A percentile compares a stretch with the other conserved stretches of the same genome.
These are phyloP conservation scores for Megaceryle maxima DNA, from an alignment of 2,113 vertebrate genomes.

Conservation along the genomic window DNA sequence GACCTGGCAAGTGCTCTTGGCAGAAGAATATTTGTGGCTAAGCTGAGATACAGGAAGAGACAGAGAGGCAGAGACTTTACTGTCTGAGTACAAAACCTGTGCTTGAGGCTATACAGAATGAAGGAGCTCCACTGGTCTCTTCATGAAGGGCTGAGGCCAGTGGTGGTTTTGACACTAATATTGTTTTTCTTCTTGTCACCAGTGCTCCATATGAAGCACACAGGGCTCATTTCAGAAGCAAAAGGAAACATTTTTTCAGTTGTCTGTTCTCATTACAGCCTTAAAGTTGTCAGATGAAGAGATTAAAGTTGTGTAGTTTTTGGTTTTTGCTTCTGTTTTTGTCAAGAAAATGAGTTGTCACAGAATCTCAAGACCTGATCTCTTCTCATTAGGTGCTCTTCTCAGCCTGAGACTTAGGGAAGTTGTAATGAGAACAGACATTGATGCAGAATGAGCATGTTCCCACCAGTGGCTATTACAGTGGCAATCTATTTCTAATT, in stretches of 20 bases:
- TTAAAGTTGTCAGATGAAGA: not conserved
- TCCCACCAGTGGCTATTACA: not conserved
- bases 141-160: not conserved
- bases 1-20: not conserved
- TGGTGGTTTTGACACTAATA: not conserved
- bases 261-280: slow-evolving; percentile 37
- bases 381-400: slow-evolving; percentile 2
- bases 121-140: not conserved
- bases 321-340: slow-evolving; percentile 2
- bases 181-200: not conserved
- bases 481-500: not conserved
- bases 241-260: not conserved
- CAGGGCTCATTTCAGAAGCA: not conserved
- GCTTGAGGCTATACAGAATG: not conserved
- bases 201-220: not conserved
- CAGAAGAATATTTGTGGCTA: not conserved
- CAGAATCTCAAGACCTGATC: slow-evolving; percentile 3
- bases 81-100: not conserved
- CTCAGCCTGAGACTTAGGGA: not conserved
- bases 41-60: not conserved
- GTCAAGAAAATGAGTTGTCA: slow-evolving; percentile 45
- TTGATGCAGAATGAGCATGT: not conserved
- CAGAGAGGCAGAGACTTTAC: not conserved
- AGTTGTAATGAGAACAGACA: not conserved
- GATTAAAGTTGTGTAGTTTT: slow-evolving; percentile 11